A percentile compares a stretch with the other conserved stretches of the same genome.
These are phyloP conservation scores for Sceliomorpha sp. DNA, from an alignment of 2,888 invertebrate species.

Conservation along the genomic window DNA sequence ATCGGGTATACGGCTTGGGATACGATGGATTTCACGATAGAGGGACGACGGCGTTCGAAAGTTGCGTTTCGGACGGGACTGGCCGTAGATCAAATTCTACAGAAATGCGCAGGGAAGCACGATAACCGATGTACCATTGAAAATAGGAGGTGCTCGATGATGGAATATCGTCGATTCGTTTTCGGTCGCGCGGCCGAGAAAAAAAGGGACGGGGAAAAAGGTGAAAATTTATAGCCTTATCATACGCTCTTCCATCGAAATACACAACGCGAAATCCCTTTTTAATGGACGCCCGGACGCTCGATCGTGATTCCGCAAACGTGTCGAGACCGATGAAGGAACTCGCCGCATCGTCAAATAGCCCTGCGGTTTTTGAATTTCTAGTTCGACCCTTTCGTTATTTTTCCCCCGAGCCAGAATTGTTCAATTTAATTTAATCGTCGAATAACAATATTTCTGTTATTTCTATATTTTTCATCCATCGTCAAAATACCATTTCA, in stretches of 20 bases:
- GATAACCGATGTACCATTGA: constrained; percentile 54
- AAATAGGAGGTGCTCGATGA: constrained; percentile 46
- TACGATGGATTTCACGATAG: constrained; percentile 49
- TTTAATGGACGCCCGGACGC: constrained; percentile 38
- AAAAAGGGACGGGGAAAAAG: constrained; percentile 12
- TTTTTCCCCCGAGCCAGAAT: no score
- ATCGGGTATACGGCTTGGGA: constrained; percentile 4
- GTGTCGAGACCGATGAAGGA: constrained; percentile 32
- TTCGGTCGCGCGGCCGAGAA: constrained; percentile 40
- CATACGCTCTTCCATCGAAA: constrained; percentile 45
- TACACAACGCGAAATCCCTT: constrained; percentile 44
- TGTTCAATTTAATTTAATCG: no score
- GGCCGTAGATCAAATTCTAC: constrained; percentile 49
- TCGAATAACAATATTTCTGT: no score
- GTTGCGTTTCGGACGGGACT: constrained; percentile 49
- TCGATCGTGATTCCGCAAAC: constrained; percentile 28
- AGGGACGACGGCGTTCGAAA: constrained; percentile 37
- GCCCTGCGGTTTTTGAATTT: no score
- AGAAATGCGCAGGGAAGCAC: constrained; percentile 46
- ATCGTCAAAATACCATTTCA: no score
- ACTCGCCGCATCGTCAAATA: constrained; percentile 1
- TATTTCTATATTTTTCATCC: no score
- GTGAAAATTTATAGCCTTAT: constrained; percentile 52
- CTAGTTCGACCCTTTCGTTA: no score
- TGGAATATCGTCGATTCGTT: constrained; percentile 51